phyloP scores from a whole-genome alignment of 2,888 invertebrate genomes.

The Reticulitermes lucifugus region DNA sequence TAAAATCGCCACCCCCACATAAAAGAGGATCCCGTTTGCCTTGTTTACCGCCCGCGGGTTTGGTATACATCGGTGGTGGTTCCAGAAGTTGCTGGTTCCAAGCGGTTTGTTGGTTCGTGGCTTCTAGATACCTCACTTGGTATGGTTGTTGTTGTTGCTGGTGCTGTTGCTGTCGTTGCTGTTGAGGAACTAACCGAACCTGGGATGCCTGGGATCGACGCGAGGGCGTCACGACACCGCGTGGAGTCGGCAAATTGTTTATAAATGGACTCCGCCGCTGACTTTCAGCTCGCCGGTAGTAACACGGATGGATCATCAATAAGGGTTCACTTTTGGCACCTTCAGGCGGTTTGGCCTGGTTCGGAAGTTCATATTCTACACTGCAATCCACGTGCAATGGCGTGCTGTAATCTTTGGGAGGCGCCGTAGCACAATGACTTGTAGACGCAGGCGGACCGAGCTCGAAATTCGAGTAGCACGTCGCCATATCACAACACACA shows the following conservation, averaged over 20 bases:
- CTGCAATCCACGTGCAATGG: conserved; percentile 92
- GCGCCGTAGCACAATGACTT: conserved; percentile 60
- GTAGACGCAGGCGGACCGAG: conserved; percentile 61
- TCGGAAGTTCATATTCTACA: conserved; percentile 91
- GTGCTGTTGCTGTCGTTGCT: conserved; percentile 38
- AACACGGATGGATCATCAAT: conserved; percentile 91
- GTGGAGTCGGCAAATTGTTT: conserved; percentile 72
- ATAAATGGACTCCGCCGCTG: conserved; percentile 85
- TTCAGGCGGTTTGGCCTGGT: conserved; percentile 88
- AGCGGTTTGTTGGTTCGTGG: conserved; percentile 21
- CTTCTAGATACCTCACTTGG: conserved; percentile 36
- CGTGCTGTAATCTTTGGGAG: conserved; percentile 83
- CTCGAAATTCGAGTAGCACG: conserved; percentile 62
- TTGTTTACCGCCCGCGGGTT: conserved; percentile 40
- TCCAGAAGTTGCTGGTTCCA: conserved; percentile 40
- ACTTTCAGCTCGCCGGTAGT: conserved; percentile 88
- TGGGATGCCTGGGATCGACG: conserved; percentile 36
- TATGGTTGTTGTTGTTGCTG: conserved; percentile 49
- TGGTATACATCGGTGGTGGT: conserved; percentile 45
- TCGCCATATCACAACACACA: conserved; percentile 57
- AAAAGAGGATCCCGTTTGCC: conserved; percentile 53
- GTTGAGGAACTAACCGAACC: conserved; percentile 42
- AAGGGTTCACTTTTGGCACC: conserved; percentile 85
- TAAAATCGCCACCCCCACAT: conserved; percentile 53
- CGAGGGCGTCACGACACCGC: conserved; percentile 20